Evolutionary conservation across 2,797 vertebrate species (phyloP).

Genomic region (Enteromius argenteus): DNA sequence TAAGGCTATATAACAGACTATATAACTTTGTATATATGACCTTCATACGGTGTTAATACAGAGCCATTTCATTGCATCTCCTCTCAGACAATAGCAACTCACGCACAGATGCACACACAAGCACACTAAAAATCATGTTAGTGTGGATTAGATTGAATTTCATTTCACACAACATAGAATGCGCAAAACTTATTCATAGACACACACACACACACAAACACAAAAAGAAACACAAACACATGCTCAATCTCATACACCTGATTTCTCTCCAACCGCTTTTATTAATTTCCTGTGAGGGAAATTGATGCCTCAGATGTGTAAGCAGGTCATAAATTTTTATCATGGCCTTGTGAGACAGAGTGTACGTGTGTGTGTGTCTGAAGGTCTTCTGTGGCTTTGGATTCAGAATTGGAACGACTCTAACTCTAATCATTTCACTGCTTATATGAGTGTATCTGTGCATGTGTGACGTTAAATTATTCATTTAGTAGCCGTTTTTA

Average conservation of each 20-base stretch:
- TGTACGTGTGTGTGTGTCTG: constrained; percentile 30
- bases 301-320: constrained; percentile 26
- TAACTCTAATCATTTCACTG: constrained; percentile 8
- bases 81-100: constrained; percentile 9
- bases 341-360: constrained; percentile 12
- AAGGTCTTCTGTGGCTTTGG: neutral
- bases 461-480: constrained; percentile 3
- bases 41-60: neutral
- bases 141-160: constrained; percentile 22
- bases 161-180: constrained; percentile 35
- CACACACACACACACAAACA: constrained; percentile 12
- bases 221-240: constrained; percentile 30
- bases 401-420: neutral
- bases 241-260: neutral
- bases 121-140: constrained; percentile 30
- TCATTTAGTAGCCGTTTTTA: constrained; percentile 12
- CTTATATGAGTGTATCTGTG: neutral
- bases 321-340: constrained; percentile 47
- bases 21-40: constrained; percentile 21
- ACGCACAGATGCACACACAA: constrained; percentile 20
- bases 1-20: neutral
- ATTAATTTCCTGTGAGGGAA: constrained; percentile 41
- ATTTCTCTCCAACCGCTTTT: constrained; percentile 14
- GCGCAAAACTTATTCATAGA: constrained; percentile 1
- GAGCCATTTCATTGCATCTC: neutral